Base-by-base conservation (phyloP, 1,140 invertebrate genomes). In the Gonioctena quinquepunctata region DNA sequence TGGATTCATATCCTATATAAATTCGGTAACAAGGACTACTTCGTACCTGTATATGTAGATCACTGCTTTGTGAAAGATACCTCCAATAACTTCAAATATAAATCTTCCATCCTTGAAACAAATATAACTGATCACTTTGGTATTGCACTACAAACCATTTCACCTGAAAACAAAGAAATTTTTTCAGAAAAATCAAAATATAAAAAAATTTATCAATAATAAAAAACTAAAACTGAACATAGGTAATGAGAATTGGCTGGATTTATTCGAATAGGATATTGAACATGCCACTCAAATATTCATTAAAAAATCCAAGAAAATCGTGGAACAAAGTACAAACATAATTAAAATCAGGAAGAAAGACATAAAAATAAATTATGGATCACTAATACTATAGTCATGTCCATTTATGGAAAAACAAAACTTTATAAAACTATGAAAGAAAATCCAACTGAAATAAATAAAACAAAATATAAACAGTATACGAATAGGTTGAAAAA, bases 401-500 rank as follows among this genome's bases (percentile, higher is more conserved):
- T 16, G 18, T 54, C 50, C 18, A 54, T 54, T 19, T 16, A 54
- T 6, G 8, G 6, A 54, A 54, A 54, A 22, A 54, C 3, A 3
- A 28, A 28, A 4, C 27, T 4, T 28, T 28, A 28, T 28, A 8
- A 28, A 28, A 28, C 8, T 4, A 28, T 28, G 27, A 8, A 28
- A 28, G 27, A 8, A 3, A 28, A 28, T 8, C 8, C 27, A 28
- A 28, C 27, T 4, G 27, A 28, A 28, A 28, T 28, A 28, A 28
- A 28, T 28, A 8, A 8, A 28, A 50, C n/a, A 50, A 50, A 50
- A 50, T 50, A 50, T 50, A 50, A 50, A 50, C 49, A 50, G 49
- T 50, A 50, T n/a, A 50, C 6, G n/a, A 50, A 50, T 50, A n/a
- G 49, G n/a, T n/a, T 50, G n/a, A 50, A 50, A 50, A 50, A 50